Evolutionary conservation across 2,113 vertebrate genomes (phyloP).

Genomic region (Leptosomus discolor): DNA sequence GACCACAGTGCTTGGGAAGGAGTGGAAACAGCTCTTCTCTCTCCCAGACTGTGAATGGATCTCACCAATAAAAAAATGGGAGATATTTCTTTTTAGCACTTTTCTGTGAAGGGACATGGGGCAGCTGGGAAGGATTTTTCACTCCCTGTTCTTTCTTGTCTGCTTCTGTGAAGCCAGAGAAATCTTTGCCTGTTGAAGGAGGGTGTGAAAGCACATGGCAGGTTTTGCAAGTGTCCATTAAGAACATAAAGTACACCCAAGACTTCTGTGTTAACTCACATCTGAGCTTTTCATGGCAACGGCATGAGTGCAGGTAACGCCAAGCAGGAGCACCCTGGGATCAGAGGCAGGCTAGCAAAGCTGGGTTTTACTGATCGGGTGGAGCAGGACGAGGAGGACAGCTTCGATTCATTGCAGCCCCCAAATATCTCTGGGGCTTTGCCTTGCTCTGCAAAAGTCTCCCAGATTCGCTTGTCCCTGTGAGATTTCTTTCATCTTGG

Average conservation of each 20-base stretch:
- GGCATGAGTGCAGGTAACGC: background rate
- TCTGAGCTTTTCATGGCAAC: background rate
- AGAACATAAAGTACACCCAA: background rate
- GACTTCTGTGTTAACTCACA: background rate
- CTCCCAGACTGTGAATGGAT: accelerated
- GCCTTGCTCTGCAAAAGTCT: background rate
- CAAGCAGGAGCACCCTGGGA: background rate
- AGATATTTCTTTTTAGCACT: background rate
- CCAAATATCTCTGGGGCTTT: background rate
- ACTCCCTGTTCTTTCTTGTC: background rate
- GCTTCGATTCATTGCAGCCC: background rate
- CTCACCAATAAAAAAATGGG: background rate
- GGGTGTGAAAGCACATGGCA: background rate
- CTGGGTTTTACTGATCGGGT: background rate
- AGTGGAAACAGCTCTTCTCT: background rate
- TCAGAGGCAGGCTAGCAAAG: background rate
- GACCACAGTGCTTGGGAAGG: accelerated
- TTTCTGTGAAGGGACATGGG: background rate
- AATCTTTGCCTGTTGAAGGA: background rate
- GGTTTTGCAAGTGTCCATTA: background rate
- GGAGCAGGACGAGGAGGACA: background rate
- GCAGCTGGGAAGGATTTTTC: background rate
- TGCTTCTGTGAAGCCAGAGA: background rate
- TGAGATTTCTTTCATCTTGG: background rate
- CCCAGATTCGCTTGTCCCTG: background rate